Base-by-base conservation (phyloP, 2,888 invertebrate species). In the Cylindroiulus punctatus region DNA sequence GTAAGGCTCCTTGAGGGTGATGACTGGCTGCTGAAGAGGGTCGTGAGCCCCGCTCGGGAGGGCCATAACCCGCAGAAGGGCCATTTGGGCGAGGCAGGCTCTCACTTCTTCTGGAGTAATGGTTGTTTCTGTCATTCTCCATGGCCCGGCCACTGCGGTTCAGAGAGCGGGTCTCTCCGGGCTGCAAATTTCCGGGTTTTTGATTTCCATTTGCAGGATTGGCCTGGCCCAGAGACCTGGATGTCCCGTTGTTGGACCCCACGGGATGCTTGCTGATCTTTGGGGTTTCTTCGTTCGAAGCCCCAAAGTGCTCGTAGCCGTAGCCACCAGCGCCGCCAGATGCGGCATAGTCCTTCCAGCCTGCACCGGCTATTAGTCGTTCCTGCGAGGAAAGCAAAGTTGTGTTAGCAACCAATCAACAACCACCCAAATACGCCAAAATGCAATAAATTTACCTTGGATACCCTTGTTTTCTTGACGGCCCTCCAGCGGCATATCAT, bases 291-390 rank as follows among this genome's bases (percentile, higher is more conserved):
- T 87, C 88, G 44, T 88, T 88, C 8, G 88, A 87, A n/a, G 87
- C 88, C 86, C 89, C 96, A 90, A 95, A 96, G 0, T 96, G 94
- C 89, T 97, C 97, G 91, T 97, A 97, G 0, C 96, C 97, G 91
- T 96, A 97, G 0, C 96, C 96, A 91, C 95, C 96, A 0, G 52
- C 57, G n/a, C 86, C 86, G 26, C 87, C 88, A n/a, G 87, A 86
- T 0, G 89, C 89, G 0, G 95, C 94, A 90, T 96, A 97, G 90
- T 97, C 97, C 90, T 96, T 96, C 97, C 97, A 97, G 0, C 96
- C 96, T 26, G 95, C 94, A 90, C 94, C 95, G 32, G 95, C 95
- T 89, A 96, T 95, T 84, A 96, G 92, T 89, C 95, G 95, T 89
- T 96, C 96, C 96, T 96, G 92, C 88, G 57, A 88, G 87, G 85